Evolutionary conservation across 2,888 invertebrate genomes (phyloP).

Genomic region (Acleris sparsana): DNA sequence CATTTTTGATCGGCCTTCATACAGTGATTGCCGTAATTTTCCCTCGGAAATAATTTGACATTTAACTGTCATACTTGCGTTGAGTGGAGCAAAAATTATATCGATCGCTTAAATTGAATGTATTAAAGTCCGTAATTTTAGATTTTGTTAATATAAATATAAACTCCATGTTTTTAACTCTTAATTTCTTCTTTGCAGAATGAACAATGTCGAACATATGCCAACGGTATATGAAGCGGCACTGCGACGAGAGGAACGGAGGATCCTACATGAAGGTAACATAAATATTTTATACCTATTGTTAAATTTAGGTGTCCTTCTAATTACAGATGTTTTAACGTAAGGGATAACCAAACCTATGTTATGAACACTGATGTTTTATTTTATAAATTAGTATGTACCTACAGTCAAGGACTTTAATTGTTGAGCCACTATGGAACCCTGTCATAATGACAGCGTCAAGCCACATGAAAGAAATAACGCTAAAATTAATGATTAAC

Average conservation of each 20-base stretch:
- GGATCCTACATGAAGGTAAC: slow-evolving; percentile 76
- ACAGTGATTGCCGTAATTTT: too few relatives aligned
- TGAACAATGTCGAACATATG: slow-evolving; percentile 77
- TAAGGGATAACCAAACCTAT: too few relatives aligned
- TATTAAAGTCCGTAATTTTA: neutral
- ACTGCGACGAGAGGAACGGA: slow-evolving; percentile 65
- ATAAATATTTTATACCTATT: neutral
- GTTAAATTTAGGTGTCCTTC: too few relatives aligned
- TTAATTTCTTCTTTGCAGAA: slow-evolving; percentile 62
- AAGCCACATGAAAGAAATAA: too few relatives aligned
- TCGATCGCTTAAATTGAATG: neutral
- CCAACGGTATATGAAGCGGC: slow-evolving; percentile 70
- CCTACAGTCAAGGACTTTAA: too few relatives aligned
- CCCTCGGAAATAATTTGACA: neutral
- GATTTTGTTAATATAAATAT: too few relatives aligned
- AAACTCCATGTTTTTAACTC: slow-evolving; percentile 15
- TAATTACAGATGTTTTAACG: neutral
- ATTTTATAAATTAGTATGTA: too few relatives aligned
- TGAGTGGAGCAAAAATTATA: neutral
- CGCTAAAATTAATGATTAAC: too few relatives aligned
- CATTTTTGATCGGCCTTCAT: too few relatives aligned
- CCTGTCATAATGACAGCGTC: too few relatives aligned
- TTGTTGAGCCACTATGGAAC: too few relatives aligned
- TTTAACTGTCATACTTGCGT: slow-evolving; percentile 9
- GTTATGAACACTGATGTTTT: neutral